Percentiles rank a stretch among this genome's conserved stretches.
These are phyloP conservation scores for Drosophila merina DNA, from an alignment of 2,888 invertebrate species.

Conservation along the genomic window DNA sequence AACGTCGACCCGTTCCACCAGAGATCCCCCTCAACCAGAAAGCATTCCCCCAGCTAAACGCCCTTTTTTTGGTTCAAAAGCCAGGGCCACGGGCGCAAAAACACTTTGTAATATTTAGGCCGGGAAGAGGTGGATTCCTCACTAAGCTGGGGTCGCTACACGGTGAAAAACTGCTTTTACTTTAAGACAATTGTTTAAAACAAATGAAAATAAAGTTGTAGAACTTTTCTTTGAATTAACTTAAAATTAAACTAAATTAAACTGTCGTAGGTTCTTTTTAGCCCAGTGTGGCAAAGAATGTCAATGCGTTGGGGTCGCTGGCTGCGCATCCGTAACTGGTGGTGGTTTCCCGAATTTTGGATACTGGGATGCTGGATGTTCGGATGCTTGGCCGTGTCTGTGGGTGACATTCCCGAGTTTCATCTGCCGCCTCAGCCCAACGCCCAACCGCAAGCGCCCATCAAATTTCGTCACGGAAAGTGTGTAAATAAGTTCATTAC, in stretches of 20 bases:
- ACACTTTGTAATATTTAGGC: conserved; percentile 76
- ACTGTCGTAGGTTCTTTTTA: neutral
- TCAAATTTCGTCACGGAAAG: conserved; percentile 70
- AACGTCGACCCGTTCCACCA: conserved; percentile 60
- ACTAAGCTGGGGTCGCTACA: conserved; percentile 22
- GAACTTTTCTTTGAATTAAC: neutral
- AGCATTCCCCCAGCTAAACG: conserved; percentile 50
- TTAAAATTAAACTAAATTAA: too few relatives aligned
- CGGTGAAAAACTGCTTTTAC: neutral
- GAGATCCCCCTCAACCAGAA: neutral
- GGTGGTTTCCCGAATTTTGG: conserved; percentile 29
- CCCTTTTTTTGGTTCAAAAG: conserved; percentile 51
- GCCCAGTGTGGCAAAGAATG: conserved; percentile 25
- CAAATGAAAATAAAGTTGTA: neutral
- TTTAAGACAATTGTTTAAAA: neutral
- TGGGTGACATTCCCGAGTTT: conserved; percentile 83
- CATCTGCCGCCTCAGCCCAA: conserved; percentile 76
- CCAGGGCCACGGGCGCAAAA: conserved; percentile 71
- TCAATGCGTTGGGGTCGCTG: conserved; percentile 41
- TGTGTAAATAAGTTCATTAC: conserved; percentile 75
- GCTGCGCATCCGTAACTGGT: conserved; percentile 11
- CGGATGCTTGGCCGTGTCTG: conserved; percentile 77
- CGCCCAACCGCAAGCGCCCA: conserved; percentile 56
- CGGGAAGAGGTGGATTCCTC: conserved; percentile 47
- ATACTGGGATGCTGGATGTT: conserved; percentile 33